Evolutionary conservation across 2,888 invertebrate genomes (phyloP), one percentile per base, ranked within the genome.

Genomic region (Brachyptera risi): DNA sequence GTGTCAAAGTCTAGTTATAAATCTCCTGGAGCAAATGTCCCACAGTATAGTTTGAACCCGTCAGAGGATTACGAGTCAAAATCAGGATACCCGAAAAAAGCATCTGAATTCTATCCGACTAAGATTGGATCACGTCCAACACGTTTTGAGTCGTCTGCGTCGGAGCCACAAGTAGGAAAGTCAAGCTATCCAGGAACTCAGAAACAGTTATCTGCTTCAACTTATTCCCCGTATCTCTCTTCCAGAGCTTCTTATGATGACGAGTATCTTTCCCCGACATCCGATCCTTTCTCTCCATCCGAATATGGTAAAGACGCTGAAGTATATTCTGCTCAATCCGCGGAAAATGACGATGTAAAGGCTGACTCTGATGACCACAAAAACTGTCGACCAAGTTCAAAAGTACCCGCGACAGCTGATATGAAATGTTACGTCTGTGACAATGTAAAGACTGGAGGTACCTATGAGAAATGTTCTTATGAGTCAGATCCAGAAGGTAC

Each of bases 381-480:
- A 57, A 67, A 65, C 44, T 71, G 71, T 64, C 68, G 69, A 17
- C 64, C 69, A 67, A 64, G 70, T 26, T 67, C 69, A 37, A 70
- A 69, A 61, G 62, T 61, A 21, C 68, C 72, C 3, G 68, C 71
- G 3, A 60, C 69, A 5, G 68, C 68, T n/a, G 74, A 76, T 1
- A 77, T 79, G 71, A 78, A 76, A 57, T 91, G 90, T 71, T 82
- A 62, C 44, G 37, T 58, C n/a, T 65, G 64, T 26, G 62, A 65
- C 67, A 85, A 90, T 70, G 81, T 85, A 1, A 84, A 86, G 71
- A 86, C 85, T 1, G 88, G 88, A 47, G 89, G 86, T 26, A 84
- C 86, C 63, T 90, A 84, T 65, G 91, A 92, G 72, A 86, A 86
- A 13, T 92, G 92, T 71, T 86, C 88, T 0, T 92, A 90, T 73